Base-by-base conservation (phyloP, 1,140 invertebrate genomes). In the Lithobius niger region DNA sequence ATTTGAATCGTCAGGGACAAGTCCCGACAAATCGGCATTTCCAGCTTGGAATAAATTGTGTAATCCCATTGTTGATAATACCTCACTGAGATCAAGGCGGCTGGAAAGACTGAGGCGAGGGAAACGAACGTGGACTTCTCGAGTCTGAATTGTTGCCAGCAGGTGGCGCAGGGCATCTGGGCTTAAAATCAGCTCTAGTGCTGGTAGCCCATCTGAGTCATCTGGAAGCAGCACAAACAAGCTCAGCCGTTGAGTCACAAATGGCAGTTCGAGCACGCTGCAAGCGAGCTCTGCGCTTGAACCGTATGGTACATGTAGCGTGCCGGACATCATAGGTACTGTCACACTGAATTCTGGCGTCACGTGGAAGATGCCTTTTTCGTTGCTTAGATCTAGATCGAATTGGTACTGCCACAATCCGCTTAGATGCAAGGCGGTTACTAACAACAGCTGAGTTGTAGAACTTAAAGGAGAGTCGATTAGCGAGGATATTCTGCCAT, bases 151-250 rank as follows among this genome's bases (percentile, higher is more conserved):
- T 2, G 66, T 67, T 2, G 67, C 64, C 45, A 68, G 63, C 6
- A 69, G 60, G 2, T 61, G 54, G 43, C 64, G 63, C 13, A 69
- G 58, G 52, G 65, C 68, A 27, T 69, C 65, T 10, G 64, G 58
- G 19, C 61, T 64, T 51, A 68, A 51, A 54, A 64, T 64, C 0
- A 52, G 54, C 54, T 70, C 67, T n/a, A 69, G 59, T 36, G 22
- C 44, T 3, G 56, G 50, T 18, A 67, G 43, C 18, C 64, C 62
- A 53, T 65, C 64, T 22, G 63, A 50, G 24, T 66, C 60, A 53
- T 69, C 68, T 2, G 69, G 69, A 15, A 70, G 59, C 10, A 70
- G 54, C 13, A 70, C 64, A 52, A 69, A 69, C 57, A 69, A 61
- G 22, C 65, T 66, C 2, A 67, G 50, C 13, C 67, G 54, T 24